Evolutionary conservation across 2,797 vertebrate species (phyloP), one percentile per base, ranked within the genome.

Genomic region (Spheniscus humboldti): DNA sequence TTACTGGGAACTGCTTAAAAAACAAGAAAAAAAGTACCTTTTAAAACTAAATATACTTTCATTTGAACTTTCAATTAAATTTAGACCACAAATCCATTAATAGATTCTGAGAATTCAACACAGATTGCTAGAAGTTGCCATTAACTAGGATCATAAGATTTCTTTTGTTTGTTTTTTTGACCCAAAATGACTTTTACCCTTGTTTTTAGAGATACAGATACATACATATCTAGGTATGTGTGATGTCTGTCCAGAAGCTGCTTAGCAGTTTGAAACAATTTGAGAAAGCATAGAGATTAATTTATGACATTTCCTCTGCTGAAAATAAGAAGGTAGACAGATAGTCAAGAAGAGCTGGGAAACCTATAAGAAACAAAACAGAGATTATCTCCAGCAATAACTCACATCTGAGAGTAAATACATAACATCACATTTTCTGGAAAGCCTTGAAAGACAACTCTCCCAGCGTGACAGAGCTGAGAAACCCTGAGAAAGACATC

Each of bases 41-140:
- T 83, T 11, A 50, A 86, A 90, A 11, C 3, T 39, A 9, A 84
- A 20, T 5, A n/a, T 14, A 16, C 5, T 50, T 86, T 67, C 3
- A 33, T 67, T 85, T 80, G 25, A 79, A 52, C 7, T 47, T 82
- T 52, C 17, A 73, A 3, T 57, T 15, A 39, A 76, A 66, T 6
- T 62, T n/a, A 27, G 10, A 74, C 12, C 9, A 73, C n/a, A 66
- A 69, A 7, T 16, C 1, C 15, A 18, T 75, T 1, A 52, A 78
- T 56, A 43, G 8, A 80, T n/a, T 33, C 35, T 77, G 27, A 59
- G 18, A 52, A 55, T 77, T 67, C 45, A 84, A 72, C 6, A 62
- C 1, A 18, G 11, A 25, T 1, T n/a, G 0, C 4, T 83, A n/a
- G 10, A 59, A 85, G 15, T 37, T 82, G 10, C 0, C 6, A 6